Conservation (phyloP, 2,888 invertebrate species). For the Eutolmus rufibarbis region DNA sequence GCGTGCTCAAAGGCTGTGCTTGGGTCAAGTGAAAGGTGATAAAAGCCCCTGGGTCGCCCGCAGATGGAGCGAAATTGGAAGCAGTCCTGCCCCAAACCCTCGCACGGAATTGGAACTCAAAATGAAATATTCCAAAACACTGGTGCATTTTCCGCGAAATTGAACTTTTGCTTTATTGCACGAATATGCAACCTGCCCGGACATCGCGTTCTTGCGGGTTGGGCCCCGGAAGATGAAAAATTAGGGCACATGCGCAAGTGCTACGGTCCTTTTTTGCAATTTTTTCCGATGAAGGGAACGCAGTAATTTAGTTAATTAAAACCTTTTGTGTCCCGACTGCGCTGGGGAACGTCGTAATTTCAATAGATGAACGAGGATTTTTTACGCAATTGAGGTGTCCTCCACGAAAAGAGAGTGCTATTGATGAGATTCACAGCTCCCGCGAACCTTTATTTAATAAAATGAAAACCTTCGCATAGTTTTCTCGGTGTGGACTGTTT, state of each 20-base stretch:
- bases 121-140: not conserved
- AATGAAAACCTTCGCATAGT: not conserved
- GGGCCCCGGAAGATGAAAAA: not conserved
- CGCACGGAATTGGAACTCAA: not conserved
- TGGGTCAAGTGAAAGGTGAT: constrained; percentile 14
- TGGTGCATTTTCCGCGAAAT: not conserved
- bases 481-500: not conserved
- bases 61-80: not conserved
- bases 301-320: not conserved
- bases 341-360: not conserved
- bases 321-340: not conserved
- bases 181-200: not conserved
- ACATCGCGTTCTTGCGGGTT: not conserved
- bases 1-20: not conserved
- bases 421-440: not conserved
- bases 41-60: not conserved
- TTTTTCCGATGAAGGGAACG: not conserved
- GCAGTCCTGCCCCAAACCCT: not conserved
- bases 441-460: not conserved
- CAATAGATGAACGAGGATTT: not conserved
- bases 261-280: not conserved
- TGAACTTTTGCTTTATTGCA: not conserved
- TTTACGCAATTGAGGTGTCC: not conserved
- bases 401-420: not conserved
- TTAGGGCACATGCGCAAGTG: not conserved